A percentile compares a stretch with the other conserved stretches of the same genome.
Conservation (phyloP, 2,797 vertebrate species). For the Cyclopterus lumpus region DNA sequence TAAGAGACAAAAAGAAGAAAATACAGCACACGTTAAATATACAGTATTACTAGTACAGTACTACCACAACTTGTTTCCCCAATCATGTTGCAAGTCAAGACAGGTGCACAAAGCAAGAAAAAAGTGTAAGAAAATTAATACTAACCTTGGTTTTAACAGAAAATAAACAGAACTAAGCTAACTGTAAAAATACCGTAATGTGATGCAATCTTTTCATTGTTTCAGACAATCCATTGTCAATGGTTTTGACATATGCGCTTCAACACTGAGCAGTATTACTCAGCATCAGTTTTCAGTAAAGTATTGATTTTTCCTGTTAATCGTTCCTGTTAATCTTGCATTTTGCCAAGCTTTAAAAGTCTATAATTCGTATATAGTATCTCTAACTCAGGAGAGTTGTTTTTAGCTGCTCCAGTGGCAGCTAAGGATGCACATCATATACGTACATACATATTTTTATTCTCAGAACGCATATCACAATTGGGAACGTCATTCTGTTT, state of each 20-base stretch:
- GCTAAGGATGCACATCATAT: constrained; percentile 31
- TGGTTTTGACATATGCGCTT: constrained; percentile 1
- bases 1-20: constrained; percentile 18
- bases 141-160: constrained; percentile 1
- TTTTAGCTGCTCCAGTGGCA: constrained; percentile 42
- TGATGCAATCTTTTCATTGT: background rate
- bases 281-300: constrained; percentile 35
- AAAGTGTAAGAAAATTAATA: background rate
- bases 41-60: background rate
- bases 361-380: constrained; percentile 21
- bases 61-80: background rate
- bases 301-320: constrained; percentile 36
- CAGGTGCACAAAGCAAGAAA: constrained; percentile 4
- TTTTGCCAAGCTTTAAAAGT: constrained; percentile 32
- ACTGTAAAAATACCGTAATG: constrained; percentile 8
- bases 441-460: constrained; percentile 28
- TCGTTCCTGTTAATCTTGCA: constrained; percentile 45
- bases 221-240: constrained; percentile 19
- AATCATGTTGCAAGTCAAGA: background rate
- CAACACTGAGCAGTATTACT: constrained; percentile 23
- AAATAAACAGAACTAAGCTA: background rate
- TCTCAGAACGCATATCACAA: constrained; percentile 58
- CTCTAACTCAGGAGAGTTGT: constrained; percentile 26
- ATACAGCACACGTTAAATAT: background rate
- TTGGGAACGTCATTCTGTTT: constrained; percentile 27